Evolutionary conservation across 2,888 invertebrate genomes (phyloP), one percentile per base, ranked within the genome.

Genomic region (Hetaerina titia): DNA sequence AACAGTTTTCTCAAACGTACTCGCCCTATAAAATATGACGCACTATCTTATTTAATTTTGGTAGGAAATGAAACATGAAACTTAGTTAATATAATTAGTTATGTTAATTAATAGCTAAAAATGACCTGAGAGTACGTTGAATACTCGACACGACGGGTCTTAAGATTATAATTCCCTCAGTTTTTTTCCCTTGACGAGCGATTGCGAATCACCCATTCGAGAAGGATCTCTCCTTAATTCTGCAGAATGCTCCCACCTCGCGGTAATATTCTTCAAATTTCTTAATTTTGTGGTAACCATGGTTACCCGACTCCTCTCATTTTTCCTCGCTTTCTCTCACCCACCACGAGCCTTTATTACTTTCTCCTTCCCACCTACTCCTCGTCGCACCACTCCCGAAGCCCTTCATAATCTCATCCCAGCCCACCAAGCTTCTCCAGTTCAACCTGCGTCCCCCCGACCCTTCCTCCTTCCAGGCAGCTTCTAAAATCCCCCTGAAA

Each of bases 251-350:
- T 22, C 45, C 31, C 89, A 13, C 89, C 22, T 58, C 89, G 57
- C 0, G 11, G 89, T 58, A 56, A 58, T 89, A 89, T n/a, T 89
- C 58, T 89, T n/a, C 57, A 89, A 89, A 89, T 45, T 45, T 89
- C 89, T 89, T 89, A 89, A 89, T 89, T 89, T 58, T 22, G 58
- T 22, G 89, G 89, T 89, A 89, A 89, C 57, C 89, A 56, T 8
- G 57, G 89, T 58, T 89, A 89, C 89, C 58, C 89, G 2, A 17
- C 58, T n/a, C 22, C 22, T n/a, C 57, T 89, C 58, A 89, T 89
- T 89, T 58, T 89, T 57, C 57, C 58, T 58, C 89, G 57, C 89
- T 57, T 89, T 89, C 58, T 60, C 63, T 8, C 90, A 19, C 22
- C 89, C 17, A 8, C 25, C 25, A 63, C 19, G n/a, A 57, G 17